A percentile compares a stretch with the other conserved stretches of the same genome.
Conservation (phyloP, 2,797 vertebrate genomes). For the Chrosomus eos region DNA sequence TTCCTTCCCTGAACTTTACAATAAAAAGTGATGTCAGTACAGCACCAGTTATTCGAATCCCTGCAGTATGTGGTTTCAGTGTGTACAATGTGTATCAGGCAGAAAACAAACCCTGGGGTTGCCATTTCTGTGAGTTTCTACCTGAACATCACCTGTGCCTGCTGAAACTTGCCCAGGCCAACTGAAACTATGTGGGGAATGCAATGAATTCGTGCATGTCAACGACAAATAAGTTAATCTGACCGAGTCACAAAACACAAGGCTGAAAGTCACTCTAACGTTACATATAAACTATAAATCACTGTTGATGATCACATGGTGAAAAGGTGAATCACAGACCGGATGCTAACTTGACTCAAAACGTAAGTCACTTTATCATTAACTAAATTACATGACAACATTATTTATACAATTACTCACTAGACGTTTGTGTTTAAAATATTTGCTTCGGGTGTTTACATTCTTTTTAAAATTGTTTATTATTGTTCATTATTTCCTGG, state of each 20-base stretch:
- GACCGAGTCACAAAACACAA: no score
- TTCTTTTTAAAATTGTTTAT: background rate
- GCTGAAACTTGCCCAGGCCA: constrained; percentile 14
- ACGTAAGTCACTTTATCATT: background rate
- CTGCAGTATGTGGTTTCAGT: background rate
- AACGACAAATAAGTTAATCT: background rate
- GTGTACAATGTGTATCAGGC: background rate
- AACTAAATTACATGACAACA: background rate
- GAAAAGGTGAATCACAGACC: background rate
- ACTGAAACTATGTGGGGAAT: constrained; percentile 30
- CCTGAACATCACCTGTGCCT: constrained; percentile 3
- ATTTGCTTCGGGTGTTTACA: background rate
- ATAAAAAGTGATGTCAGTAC: background rate
- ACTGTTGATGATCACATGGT: background rate
- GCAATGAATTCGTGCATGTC: background rate
- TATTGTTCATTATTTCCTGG: constrained; percentile 1
- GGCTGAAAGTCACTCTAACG: background rate
- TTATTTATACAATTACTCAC: background rate
- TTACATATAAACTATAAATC: background rate
- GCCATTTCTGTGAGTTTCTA: background rate
- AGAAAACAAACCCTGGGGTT: constrained; percentile 15
- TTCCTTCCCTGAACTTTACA: background rate
- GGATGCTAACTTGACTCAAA: background rate
- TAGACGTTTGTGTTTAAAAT: background rate
- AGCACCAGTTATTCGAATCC: no score